phyloP scores from a whole-genome alignment of 23 tunicate genomes.

The Halocynthia roretzi region DNA sequence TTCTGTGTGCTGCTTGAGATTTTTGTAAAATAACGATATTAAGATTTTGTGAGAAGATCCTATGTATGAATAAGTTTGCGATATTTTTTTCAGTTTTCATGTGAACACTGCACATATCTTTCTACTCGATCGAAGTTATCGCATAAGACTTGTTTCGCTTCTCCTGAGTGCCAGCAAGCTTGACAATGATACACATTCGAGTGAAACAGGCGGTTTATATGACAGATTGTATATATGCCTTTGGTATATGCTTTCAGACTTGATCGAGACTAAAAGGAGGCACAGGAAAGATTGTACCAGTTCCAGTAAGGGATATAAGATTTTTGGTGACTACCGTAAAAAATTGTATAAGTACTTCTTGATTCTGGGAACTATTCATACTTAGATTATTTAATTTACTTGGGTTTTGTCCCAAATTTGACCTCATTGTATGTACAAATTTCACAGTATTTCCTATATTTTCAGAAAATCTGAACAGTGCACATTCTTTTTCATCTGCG shows the following conservation, averaged over 20 bases:
- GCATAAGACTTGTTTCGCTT: conserved; percentile 49
- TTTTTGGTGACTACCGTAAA: no score
- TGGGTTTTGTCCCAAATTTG: not conserved
- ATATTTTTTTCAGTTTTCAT: conserved; percentile 21
- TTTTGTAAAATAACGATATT: not conserved
- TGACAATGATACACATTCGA: conserved; percentile 44
- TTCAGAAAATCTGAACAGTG: no score
- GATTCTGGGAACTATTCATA: not conserved
- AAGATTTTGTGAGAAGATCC: not conserved
- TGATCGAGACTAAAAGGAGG: conserved; percentile 14
- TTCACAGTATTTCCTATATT: not conserved
- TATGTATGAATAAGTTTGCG: not conserved
- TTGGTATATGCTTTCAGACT: conserved; percentile 56
- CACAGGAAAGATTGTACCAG: no score
- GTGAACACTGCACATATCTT: conserved; percentile 36
- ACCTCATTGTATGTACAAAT: not conserved
- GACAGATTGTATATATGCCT: conserved; percentile 75
- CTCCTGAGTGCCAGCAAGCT: conserved; percentile 84
- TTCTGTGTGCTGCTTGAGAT: not conserved
- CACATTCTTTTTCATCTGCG: no score
- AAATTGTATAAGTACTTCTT: not conserved
- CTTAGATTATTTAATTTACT: not conserved
- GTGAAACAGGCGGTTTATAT: conserved; percentile 58
- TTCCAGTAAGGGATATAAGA: no score
- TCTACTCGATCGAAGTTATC: conserved; percentile 18